Percentiles rank a stretch among this genome's conserved stretches.
Conservation (phyloP, 1,140 invertebrate species). For the Brachionus asplanchnoidis region DNA sequence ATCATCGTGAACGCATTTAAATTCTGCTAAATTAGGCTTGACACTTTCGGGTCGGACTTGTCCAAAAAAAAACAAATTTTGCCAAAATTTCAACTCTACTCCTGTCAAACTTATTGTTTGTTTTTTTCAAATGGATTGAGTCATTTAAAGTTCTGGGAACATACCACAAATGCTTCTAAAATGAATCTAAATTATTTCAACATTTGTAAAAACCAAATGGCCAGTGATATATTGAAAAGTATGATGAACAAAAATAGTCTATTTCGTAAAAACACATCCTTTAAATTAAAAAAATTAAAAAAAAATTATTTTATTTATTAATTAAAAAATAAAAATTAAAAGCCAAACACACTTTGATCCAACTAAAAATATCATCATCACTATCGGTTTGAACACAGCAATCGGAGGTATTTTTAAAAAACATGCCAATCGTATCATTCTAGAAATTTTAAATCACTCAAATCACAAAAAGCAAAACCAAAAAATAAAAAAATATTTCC, state of each 20-base stretch:
- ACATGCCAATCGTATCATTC: slow-evolving; percentile 33
- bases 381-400: slow-evolving; percentile 21
- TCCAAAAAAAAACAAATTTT: not conserved
- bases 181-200: slow-evolving; percentile 5
- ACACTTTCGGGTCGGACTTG: not conserved
- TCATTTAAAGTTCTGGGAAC: not conserved
- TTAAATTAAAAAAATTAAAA: not conserved
- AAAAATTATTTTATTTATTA: not conserved
- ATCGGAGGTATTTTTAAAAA: slow-evolving; percentile 40
- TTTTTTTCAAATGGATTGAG: not conserved
- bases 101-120: not conserved
- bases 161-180: not conserved
- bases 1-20: not conserved
- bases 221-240: slow-evolving; percentile 39
- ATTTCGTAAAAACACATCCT: slow-evolving; percentile 39
- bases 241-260: slow-evolving; percentile 37
- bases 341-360: slow-evolving; percentile 14
- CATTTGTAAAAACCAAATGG: slow-evolving; percentile 42
- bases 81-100: not conserved
- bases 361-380: not conserved
- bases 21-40: not conserved
- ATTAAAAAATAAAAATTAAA: not conserved
- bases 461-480: not conserved
- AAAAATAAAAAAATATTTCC: not conserved
- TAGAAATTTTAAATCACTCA: not conserved